phyloP scores from a whole-genome alignment of 2,113 vertebrate genomes.

The human region GRCh38 chr2:222113001-222113500 shows the following conservation, averaged over 20 bases:
- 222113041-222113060: background rate
- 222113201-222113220: background rate
- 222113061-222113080: too few relatives aligned
- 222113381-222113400: too few relatives aligned
- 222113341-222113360: background rate
- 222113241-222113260: background rate
- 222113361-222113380: too few relatives aligned
- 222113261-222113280: background rate
- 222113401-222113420: too few relatives aligned
- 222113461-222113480: background rate
- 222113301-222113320: background rate
- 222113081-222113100: too few relatives aligned
- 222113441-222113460: background rate
- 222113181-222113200: background rate
- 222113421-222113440: too few relatives aligned
- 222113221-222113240: background rate
- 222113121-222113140: too few relatives aligned
- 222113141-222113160: background rate
- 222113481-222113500: background rate
- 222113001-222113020: background rate
- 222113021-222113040: background rate
- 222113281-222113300: background rate
- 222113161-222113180: background rate
- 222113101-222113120: too few relatives aligned
- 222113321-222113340: background rate